Conservation (phyloP, 2,113 vertebrate genomes). For the Pungitius pungitius region DNA sequence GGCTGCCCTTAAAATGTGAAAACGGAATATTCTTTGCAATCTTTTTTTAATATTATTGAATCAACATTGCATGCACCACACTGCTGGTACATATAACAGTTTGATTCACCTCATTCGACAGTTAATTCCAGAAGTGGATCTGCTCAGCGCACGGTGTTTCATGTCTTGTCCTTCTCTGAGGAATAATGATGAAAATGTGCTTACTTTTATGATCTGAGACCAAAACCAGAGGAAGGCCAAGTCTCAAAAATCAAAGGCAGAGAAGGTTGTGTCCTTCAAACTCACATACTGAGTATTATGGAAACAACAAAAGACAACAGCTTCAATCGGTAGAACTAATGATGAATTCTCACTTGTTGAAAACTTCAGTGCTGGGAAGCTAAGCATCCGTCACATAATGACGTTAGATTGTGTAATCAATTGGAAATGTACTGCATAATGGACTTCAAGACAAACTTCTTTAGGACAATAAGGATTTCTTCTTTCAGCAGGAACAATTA, state of each 20-base stretch:
- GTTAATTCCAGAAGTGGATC: background rate
- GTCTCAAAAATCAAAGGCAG: background rate
- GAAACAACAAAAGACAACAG: background rate
- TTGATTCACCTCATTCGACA: background rate
- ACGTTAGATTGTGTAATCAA: background rate
- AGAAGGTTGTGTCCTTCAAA: background rate
- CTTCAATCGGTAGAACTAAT: background rate
- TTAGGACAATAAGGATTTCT: too few species aligned
- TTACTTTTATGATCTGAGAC: background rate
- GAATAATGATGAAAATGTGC: background rate
- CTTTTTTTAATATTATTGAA: background rate
- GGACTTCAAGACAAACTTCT: background rate
- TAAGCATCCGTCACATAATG: background rate
- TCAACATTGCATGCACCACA: background rate
- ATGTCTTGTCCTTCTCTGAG: background rate
- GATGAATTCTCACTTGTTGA: background rate
- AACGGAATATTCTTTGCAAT: slow-evolving; percentile 2
- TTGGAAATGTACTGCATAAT: background rate
- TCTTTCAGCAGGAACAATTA: background rate
- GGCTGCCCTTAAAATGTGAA: slow-evolving; percentile 4
- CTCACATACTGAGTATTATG: background rate
- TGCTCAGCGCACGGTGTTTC: background rate
- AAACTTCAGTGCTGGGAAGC: too few species aligned
- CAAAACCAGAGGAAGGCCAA: background rate
- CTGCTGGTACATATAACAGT: background rate